Conservation (phyloP, 2,797 vertebrate genomes). For the Sebastes variabilis region DNA sequence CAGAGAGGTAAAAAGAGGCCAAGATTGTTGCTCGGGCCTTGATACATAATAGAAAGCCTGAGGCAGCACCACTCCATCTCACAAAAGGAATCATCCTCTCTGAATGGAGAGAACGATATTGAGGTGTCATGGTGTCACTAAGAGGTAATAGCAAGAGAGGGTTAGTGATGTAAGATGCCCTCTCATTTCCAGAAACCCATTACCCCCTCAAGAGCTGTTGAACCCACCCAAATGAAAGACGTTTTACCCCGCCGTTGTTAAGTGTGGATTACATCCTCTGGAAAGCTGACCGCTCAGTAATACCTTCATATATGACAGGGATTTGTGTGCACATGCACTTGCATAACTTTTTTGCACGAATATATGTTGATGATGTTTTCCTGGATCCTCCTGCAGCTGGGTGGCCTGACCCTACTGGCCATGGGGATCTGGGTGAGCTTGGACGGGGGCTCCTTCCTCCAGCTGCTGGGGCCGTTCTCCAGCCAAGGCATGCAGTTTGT, state of each 20-base stretch:
- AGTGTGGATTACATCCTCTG: background rate
- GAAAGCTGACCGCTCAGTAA: background rate
- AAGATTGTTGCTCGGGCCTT: background rate
- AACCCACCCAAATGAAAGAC: constrained; percentile 13
- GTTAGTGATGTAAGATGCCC: constrained; percentile 17
- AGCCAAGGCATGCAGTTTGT: constrained; percentile 74
- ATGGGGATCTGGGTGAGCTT: constrained; percentile 89
- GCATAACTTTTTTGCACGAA: background rate
- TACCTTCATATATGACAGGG: background rate
- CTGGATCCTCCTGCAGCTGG: constrained; percentile 73
- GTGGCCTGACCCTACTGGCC: constrained; percentile 83
- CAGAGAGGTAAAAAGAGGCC: constrained; percentile 11
- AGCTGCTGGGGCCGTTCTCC: constrained; percentile 81
- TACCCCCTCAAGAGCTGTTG: constrained; percentile 1
- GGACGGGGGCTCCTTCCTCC: constrained; percentile 81
- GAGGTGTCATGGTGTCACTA: constrained; percentile 28
- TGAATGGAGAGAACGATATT: background rate
- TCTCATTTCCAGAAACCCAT: constrained; percentile 37
- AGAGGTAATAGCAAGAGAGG: constrained; percentile 6
- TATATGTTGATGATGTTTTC: background rate
- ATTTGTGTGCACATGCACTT: background rate
- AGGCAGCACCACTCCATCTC: constrained; percentile 7
- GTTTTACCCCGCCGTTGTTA: background rate
- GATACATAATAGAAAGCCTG: constrained; percentile 21
- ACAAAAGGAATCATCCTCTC: constrained; percentile 1